A percentile compares a stretch with the other conserved stretches of the same genome.
These are phyloP conservation scores for Buphagus erythrorhynchus DNA, from an alignment of 2,797 vertebrate species.

Conservation along the genomic window DNA sequence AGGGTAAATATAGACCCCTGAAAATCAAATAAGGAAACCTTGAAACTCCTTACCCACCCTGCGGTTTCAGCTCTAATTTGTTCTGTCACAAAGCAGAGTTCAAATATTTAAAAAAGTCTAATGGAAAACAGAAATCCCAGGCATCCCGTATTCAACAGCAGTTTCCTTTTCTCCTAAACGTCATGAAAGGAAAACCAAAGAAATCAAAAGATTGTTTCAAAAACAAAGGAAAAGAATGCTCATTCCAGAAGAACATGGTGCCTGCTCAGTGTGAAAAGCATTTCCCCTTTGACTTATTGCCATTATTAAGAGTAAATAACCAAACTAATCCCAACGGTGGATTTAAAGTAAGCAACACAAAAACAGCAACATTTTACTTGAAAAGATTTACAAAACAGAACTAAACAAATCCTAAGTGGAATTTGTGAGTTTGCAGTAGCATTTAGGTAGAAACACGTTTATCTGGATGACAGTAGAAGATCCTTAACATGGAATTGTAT, in stretches of 20 bases:
- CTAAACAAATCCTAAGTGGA: background rate
- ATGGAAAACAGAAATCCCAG: slow-evolving; percentile 62
- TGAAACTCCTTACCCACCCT: slow-evolving; percentile 43
- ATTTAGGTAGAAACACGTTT: background rate
- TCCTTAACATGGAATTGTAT: background rate
- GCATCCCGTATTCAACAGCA: slow-evolving; percentile 35
- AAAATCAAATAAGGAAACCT: slow-evolving; percentile 63
- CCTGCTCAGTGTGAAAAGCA: slow-evolving; percentile 28
- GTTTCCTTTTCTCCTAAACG: slow-evolving; percentile 57
- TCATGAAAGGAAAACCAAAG: slow-evolving; percentile 50
- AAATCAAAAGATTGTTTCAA: slow-evolving; percentile 56
- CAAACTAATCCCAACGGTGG: background rate
- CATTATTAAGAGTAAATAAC: slow-evolving; percentile 38
- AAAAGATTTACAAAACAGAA: background rate
- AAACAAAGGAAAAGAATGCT: slow-evolving; percentile 65
- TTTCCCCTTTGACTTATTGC: slow-evolving; percentile 61
- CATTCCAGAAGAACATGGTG: slow-evolving; percentile 23
- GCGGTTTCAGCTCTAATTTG: slow-evolving; percentile 51
- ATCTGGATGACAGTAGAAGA: background rate
- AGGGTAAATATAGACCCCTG: slow-evolving; percentile 46
- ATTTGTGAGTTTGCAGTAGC: background rate
- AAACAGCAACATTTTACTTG: background rate
- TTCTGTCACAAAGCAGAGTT: slow-evolving; percentile 46
- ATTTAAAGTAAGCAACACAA: slow-evolving; percentile 37
- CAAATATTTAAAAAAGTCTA: slow-evolving; percentile 54